Conservation (phyloP, 2,113 vertebrate genomes). For the Jaculus jaculus region DNA sequence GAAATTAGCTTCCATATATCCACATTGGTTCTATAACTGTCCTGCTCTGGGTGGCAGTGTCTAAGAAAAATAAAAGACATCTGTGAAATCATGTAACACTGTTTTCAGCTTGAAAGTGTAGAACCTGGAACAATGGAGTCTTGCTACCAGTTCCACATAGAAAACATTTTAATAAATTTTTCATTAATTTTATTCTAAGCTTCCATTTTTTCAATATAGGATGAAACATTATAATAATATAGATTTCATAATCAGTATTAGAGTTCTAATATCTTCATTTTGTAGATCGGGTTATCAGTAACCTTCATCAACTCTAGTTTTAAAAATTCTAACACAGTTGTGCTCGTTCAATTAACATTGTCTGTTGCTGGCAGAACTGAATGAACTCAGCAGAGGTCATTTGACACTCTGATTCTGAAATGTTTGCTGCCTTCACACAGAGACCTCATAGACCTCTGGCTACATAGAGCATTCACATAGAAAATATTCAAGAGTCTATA, state of each 20-base stretch:
- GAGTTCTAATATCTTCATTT: neutral
- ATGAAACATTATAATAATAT: conserved; percentile 26
- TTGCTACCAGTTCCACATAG: neutral
- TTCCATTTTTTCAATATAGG: neutral
- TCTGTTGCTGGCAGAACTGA: neutral
- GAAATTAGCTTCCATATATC: conserved; percentile 23
- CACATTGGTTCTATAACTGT: neutral
- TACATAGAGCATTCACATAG: neutral
- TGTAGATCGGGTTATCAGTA: neutral
- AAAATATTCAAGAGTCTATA: neutral
- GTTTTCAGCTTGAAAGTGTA: conserved; percentile 6
- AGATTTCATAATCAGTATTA: conserved; percentile 1
- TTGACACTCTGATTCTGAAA: neutral
- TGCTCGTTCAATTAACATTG: neutral
- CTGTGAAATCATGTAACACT: neutral
- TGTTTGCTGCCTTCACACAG: neutral
- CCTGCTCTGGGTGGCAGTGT: neutral
- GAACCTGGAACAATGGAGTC: neutral
- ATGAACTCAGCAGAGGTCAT: neutral
- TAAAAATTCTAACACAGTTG: neutral
- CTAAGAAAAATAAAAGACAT: conserved; percentile 38
- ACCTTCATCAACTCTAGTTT: neutral
- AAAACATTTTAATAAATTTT: neutral
- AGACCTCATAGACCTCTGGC: neutral
- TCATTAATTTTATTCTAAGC: neutral